A percentile compares a stretch with the other conserved stretches of the same genome.
These are phyloP conservation scores for Malaclemys terrapin DNA, from an alignment of 2,113 vertebrate genomes.

Conservation along the genomic window DNA sequence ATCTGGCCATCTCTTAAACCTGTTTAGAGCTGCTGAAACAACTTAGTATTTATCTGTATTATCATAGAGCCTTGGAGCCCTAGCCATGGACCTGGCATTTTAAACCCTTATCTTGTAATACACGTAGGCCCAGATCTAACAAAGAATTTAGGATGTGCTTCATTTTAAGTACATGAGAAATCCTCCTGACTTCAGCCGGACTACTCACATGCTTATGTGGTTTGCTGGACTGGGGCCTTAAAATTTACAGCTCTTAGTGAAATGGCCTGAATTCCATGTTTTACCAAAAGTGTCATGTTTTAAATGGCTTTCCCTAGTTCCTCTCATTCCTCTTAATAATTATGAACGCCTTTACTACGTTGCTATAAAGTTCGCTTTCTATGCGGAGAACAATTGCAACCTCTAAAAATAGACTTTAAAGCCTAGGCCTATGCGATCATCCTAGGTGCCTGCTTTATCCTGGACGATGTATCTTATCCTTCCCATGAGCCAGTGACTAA, in stretches of 20 bases:
- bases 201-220: not conserved
- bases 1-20: not conserved
- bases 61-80: too few relatives aligned
- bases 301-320: not conserved
- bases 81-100: too few relatives aligned
- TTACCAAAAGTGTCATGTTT: not conserved
- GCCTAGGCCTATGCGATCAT: too few relatives aligned
- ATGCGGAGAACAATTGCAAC: not conserved
- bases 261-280: not conserved
- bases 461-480: not conserved
- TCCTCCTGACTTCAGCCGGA: not conserved
- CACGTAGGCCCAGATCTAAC: too few relatives aligned
- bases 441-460: not conserved
- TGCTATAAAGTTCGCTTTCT: not conserved
- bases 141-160: not conserved
- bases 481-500: not conserved
- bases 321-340: not conserved
- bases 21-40: not conserved
- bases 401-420: not conserved
- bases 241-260: not conserved
- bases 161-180: not conserved
- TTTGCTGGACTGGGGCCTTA: not conserved
- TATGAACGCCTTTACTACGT: not conserved
- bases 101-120: too few relatives aligned
- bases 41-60: too few relatives aligned